A percentile compares a stretch with the other conserved stretches of the same genome.
Conservation (phyloP, 2,113 vertebrate species). For the Triplophysa tibetana region DNA sequence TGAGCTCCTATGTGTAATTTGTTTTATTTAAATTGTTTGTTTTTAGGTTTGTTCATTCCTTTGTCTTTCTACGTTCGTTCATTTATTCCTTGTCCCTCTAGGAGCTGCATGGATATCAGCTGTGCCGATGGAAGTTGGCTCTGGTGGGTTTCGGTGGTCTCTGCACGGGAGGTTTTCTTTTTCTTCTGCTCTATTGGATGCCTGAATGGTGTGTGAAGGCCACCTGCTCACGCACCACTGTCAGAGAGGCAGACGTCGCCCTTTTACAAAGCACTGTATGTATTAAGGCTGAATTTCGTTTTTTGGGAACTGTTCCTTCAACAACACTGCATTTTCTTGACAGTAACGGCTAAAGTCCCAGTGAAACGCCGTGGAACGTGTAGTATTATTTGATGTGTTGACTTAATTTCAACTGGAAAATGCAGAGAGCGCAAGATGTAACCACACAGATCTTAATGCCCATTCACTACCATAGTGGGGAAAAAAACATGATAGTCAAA, state of each 20-base stretch:
- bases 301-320: no score
- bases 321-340: no score
- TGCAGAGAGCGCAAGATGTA: no score
- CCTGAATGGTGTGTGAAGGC: slow-evolving; percentile 95
- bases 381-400: no score
- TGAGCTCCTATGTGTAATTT: no score
- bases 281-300: slow-evolving; percentile 8
- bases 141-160: slow-evolving; percentile 84
- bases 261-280: slow-evolving; percentile 91
- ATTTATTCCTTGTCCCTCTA: slow-evolving; percentile 56
- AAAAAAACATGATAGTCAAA: no score
- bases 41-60: background rate
- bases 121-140: slow-evolving; percentile 88
- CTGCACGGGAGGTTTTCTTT: slow-evolving; percentile 91
- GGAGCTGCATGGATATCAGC: slow-evolving; percentile 89
- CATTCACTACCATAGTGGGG: no score
- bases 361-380: no score
- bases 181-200: slow-evolving; percentile 98
- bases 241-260: slow-evolving; percentile 86
- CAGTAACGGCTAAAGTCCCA: no score
- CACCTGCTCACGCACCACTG: slow-evolving; percentile 80
- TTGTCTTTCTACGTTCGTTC: background rate
- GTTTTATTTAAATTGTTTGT: background rate
- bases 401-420: no score
- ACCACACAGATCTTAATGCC: no score